Evolutionary conservation across 1,140 invertebrate species (phyloP).

Genomic region (Druon quercuslanigerum): DNA sequence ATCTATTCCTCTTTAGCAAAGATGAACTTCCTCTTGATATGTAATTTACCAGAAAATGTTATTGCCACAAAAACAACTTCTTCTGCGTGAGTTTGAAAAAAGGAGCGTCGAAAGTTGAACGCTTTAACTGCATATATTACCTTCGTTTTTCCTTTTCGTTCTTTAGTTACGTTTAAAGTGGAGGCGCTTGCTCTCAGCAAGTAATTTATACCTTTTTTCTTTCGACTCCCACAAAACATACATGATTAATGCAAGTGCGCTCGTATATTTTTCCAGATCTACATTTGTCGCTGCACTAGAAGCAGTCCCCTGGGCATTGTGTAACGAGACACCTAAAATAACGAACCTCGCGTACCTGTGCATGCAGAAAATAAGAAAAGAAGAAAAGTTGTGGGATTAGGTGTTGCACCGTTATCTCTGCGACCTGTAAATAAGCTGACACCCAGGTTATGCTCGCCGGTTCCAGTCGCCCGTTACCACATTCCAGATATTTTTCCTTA

Average conservation of each 20-base stretch:
- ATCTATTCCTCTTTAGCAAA: no score
- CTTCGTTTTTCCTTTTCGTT: not conserved
- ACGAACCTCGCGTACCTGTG: conserved; percentile 11
- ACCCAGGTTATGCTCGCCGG: no score
- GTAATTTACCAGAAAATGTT: not conserved
- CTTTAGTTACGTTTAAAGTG: conserved; percentile 22
- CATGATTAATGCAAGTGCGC: conserved; percentile 27
- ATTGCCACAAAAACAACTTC: not conserved
- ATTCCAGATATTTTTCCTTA: no score
- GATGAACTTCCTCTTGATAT: not conserved
- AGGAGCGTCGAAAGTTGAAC: not conserved
- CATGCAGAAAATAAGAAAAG: not conserved
- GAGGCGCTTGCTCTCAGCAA: conserved; percentile 1
- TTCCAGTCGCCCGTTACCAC: not conserved
- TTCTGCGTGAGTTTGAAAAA: not conserved
- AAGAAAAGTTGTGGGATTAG: conserved; percentile 1
- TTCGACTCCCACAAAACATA: conserved; percentile 1
- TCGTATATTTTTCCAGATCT: conserved; percentile 13
- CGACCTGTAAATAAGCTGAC: not conserved
- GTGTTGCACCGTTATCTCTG: not conserved
- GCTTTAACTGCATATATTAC: not conserved
- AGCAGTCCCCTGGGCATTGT: not conserved
- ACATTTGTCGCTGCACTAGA: not conserved
- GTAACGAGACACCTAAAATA: conserved; percentile 47
- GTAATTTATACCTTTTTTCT: conserved; percentile 24